Evolutionary conservation across 2,888 invertebrate genomes (phyloP).

Genomic region (Catotricha subobsoleta): DNA sequence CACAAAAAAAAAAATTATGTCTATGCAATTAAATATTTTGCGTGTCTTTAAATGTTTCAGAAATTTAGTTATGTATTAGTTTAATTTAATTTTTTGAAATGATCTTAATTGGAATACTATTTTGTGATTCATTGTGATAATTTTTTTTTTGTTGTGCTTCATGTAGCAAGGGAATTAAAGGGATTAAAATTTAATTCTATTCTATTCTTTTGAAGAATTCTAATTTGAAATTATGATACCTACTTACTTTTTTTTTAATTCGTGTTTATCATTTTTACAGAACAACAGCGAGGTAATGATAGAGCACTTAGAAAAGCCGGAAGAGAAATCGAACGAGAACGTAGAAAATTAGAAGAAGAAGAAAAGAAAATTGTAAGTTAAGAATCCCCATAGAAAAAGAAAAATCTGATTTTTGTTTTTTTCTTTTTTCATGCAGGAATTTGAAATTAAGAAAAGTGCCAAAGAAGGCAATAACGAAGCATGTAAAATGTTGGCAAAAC

Average conservation of each 20-base stretch:
- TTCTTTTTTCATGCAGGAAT: slow-evolving; percentile 37
- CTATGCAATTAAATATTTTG: not conserved
- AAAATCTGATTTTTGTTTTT: slow-evolving; percentile 6
- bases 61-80: too few relatives aligned
- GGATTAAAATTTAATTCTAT: too few relatives aligned
- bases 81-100: too few relatives aligned
- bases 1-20: not conserved
- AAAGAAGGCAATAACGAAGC: slow-evolving; percentile 75
- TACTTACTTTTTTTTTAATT: not conserved
- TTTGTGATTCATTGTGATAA: too few relatives aligned
- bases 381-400: not conserved
- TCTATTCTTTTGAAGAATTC: too few relatives aligned
- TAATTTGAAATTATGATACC: not conserved
- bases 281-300: slow-evolving; percentile 71
- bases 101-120: too few relatives aligned
- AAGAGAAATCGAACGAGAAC: slow-evolving; percentile 69
- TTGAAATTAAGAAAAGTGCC: slow-evolving; percentile 77
- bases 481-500: slow-evolving; percentile 69
- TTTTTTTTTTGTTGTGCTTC: too few relatives aligned
- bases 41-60: not conserved
- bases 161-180: too few relatives aligned
- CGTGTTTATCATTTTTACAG: slow-evolving; percentile 31
- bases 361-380: slow-evolving; percentile 63
- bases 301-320: slow-evolving; percentile 59
- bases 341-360: slow-evolving; percentile 62